Conservation (phyloP, 2,797 vertebrate genomes). For the Notolabrus celidotus region DNA sequence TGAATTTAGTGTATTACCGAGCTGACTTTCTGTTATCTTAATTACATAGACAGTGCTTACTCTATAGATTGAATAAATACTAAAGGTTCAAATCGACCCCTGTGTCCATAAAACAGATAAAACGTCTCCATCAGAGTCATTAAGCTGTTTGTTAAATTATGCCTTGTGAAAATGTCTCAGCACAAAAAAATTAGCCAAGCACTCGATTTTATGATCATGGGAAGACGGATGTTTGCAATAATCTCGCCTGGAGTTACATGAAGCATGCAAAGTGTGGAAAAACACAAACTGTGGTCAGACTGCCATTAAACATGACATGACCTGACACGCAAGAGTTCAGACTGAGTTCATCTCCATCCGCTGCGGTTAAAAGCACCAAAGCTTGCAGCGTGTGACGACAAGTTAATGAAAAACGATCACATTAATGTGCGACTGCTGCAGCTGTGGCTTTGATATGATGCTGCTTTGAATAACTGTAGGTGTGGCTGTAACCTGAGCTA, state of each 20-base stretch:
- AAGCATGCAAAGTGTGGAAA: neutral
- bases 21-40: too few species aligned
- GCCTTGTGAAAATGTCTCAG: too few species aligned
- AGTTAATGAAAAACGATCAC: neutral
- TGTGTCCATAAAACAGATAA: too few species aligned
- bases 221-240: neutral
- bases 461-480: neutral
- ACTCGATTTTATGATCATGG: too few species aligned
- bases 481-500: neutral
- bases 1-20: too few species aligned
- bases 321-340: neutral
- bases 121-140: neutral
- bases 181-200: too few species aligned
- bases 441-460: neutral
- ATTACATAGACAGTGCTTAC: too few species aligned
- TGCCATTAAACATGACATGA: too few species aligned
- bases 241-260: neutral
- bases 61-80: too few species aligned
- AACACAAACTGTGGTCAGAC: conserved; percentile 2
- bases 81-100: too few species aligned
- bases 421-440: neutral
- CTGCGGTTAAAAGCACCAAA: neutral
- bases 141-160: neutral
- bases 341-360: neutral
- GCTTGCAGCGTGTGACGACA: neutral